These are phyloP conservation scores for Drosophila macrospina DNA, from an alignment of 2,888 invertebrate genomes.

Conservation along the genomic window DNA sequence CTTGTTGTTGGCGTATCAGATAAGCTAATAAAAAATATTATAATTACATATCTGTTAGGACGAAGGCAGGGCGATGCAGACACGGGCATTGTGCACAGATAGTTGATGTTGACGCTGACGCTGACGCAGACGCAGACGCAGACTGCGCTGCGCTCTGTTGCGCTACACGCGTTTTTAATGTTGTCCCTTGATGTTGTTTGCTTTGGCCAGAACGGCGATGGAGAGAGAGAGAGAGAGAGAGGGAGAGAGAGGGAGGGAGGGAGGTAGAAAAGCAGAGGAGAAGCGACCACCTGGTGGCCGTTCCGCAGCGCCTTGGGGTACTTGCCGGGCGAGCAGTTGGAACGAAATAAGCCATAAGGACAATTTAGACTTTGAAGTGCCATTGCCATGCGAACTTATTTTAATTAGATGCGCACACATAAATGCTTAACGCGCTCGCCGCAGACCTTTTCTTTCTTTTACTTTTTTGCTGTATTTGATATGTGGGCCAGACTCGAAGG, in stretches of 20 bases:
- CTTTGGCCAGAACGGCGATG: neutral
- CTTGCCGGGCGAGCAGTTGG: slow-evolving; percentile 42
- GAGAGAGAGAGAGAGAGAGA: neutral
- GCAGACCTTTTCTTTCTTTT: slow-evolving; percentile 52
- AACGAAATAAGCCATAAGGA: slow-evolving; percentile 78
- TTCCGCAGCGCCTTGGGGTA: slow-evolving; percentile 53
- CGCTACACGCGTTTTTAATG: slow-evolving; percentile 59
- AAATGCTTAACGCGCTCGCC: slow-evolving; percentile 73
- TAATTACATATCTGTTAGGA: slow-evolving; percentile 82
- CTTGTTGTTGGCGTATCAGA: slow-evolving; percentile 83
- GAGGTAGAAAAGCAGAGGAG: neutral
- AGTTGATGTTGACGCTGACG: slow-evolving; percentile 29
- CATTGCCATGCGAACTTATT: slow-evolving; percentile 80
- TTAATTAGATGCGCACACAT: slow-evolving; percentile 79
- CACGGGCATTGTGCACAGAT: slow-evolving; percentile 44
- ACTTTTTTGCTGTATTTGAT: neutral
- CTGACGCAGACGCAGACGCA: slow-evolving; percentile 1
- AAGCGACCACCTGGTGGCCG: slow-evolving; percentile 29
- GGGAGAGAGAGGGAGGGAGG: neutral
- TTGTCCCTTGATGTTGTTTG: slow-evolving; percentile 54
- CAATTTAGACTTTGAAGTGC: slow-evolving; percentile 80
- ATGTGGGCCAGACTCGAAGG: slow-evolving; percentile 40
- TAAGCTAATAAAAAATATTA: slow-evolving; percentile 85
- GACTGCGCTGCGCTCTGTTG: slow-evolving; percentile 16
- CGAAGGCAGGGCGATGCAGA: slow-evolving; percentile 36